Conservation (phyloP, 2,888 invertebrate genomes). For the Seira ritae region DNA sequence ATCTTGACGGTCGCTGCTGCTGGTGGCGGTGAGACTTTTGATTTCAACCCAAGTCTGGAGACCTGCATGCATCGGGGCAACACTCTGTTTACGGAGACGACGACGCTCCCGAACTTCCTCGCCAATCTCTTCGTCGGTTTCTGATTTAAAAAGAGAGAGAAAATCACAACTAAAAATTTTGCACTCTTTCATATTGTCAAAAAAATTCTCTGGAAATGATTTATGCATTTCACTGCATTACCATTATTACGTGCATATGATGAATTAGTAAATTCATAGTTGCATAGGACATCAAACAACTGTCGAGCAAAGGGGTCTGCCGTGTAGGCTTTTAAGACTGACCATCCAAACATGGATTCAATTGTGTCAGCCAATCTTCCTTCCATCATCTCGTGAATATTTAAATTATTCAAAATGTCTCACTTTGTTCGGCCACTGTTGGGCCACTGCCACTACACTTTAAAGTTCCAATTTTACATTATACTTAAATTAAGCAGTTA, state of each 20-base stretch:
- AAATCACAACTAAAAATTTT: background rate
- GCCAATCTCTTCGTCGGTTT: slow-evolving; percentile 68
- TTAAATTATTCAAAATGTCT: no score
- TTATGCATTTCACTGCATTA: no score
- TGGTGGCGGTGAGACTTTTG: slow-evolving; percentile 55
- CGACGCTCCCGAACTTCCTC: slow-evolving; percentile 68
- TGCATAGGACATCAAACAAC: slow-evolving; percentile 53
- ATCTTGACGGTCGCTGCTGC: slow-evolving; percentile 50
- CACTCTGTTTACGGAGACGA: slow-evolving; percentile 65
- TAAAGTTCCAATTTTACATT: no score
- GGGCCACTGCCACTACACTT: no score
- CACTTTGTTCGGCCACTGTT: no score
- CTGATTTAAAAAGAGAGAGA: slow-evolving; percentile 48
- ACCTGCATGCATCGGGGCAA: slow-evolving; percentile 69
- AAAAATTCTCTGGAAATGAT: no score
- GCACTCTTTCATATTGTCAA: slow-evolving; percentile 18
- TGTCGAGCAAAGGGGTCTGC: slow-evolving; percentile 55
- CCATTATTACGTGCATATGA: no score
- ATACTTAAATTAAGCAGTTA: no score
- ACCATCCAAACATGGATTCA: slow-evolving; percentile 51
- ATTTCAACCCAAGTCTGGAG: slow-evolving; percentile 72
- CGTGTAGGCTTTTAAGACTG: slow-evolving; percentile 55
- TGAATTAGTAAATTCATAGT: slow-evolving; percentile 42
- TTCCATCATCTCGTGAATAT: no score
- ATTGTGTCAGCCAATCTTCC: no score